A percentile compares a stretch with the other conserved stretches of the same genome.
Evolutionary conservation across 2,797 vertebrate species (phyloP).

Genomic region (Bucorvus abyssinicus): DNA sequence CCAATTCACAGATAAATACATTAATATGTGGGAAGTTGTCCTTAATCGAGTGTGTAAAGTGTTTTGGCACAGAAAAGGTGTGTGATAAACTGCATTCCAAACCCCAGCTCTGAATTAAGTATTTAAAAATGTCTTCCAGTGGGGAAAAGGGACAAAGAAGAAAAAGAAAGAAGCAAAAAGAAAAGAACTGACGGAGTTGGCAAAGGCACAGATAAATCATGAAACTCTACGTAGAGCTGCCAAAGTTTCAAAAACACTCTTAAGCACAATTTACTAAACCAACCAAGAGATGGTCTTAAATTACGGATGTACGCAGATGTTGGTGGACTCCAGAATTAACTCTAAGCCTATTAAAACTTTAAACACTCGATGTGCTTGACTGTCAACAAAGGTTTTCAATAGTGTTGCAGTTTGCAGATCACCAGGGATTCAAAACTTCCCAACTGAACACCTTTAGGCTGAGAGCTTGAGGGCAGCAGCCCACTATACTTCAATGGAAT

Average conservation of each 20-base stretch:
- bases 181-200: constrained; percentile 42
- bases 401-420: background rate
- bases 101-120: constrained; percentile 66
- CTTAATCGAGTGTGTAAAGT: constrained; percentile 55
- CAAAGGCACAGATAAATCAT: constrained; percentile 63
- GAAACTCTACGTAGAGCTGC: constrained; percentile 57
- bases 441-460: background rate
- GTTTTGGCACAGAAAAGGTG: constrained; percentile 72
- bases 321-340: constrained; percentile 55
- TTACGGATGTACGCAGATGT: constrained; percentile 48
- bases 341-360: constrained; percentile 72
- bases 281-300: constrained; percentile 65
- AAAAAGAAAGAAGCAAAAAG: background rate
- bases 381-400: constrained; percentile 47
- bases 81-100: constrained; percentile 72
- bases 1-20: constrained; percentile 58
- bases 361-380: constrained; percentile 52
- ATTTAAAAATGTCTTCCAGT: constrained; percentile 69
- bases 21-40: constrained; percentile 59
- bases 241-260: constrained; percentile 68
- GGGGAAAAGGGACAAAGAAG: background rate
- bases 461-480: background rate
- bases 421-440: background rate
- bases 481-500: background rate
- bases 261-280: constrained; percentile 69